phyloP scores from a whole-genome alignment of 2,888 invertebrate genomes.

The Galeruca laticollis region DNA sequence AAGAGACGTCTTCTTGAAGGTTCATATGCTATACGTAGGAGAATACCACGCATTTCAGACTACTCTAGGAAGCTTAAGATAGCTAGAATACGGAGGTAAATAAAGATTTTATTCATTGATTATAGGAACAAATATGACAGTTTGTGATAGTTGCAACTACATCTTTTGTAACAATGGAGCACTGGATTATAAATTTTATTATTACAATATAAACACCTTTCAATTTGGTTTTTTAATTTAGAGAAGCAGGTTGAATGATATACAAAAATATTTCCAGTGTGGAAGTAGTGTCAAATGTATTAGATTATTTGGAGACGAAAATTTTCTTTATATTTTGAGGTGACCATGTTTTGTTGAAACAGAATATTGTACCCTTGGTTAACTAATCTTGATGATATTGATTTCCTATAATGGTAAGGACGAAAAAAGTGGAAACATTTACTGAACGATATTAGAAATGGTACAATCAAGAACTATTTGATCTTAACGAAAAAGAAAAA shows the following conservation, averaged over 20 bases:
- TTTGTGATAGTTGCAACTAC: slow-evolving; percentile 16
- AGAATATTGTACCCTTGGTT: neutral
- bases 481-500: too few species aligned
- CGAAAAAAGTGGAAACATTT: too few species aligned
- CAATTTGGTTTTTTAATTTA: slow-evolving; percentile 22
- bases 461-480: too few species aligned
- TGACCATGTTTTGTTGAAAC: slow-evolving; percentile 11
- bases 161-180: slow-evolving; percentile 7
- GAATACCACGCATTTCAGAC: slow-evolving; percentile 65
- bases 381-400: neutral
- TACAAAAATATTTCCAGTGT: neutral
- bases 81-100: slow-evolving; percentile 67
- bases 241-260: slow-evolving; percentile 3
- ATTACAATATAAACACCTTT: slow-evolving; percentile 9
- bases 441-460: too few species aligned
- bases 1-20: slow-evolving; percentile 71
- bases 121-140: slow-evolving; percentile 30
- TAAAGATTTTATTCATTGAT: slow-evolving; percentile 48
- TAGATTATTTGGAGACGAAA: slow-evolving; percentile 2
- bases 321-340: slow-evolving; percentile 25
- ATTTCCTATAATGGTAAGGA: neutral
- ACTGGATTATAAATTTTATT: slow-evolving; percentile 25
- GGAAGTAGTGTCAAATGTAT: neutral
- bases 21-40: slow-evolving; percentile 71
- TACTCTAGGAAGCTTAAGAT: slow-evolving; percentile 65